These are phyloP conservation scores for Hololepta plana DNA, from an alignment of 2,888 invertebrate genomes.

Conservation along the genomic window DNA sequence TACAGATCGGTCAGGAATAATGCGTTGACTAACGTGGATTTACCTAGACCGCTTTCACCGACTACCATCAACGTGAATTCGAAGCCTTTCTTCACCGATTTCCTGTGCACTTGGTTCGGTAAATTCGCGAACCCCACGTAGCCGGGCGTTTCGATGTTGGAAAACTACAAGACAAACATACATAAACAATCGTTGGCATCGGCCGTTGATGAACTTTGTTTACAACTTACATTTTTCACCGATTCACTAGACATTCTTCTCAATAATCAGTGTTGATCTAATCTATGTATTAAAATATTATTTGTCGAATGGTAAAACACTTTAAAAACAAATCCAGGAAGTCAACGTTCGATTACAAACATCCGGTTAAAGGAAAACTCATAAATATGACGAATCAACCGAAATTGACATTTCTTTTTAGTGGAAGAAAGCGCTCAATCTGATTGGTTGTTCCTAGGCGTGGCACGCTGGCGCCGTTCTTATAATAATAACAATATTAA, in stretches of 20 bases:
- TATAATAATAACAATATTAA: no score
- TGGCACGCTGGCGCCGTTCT: no score
- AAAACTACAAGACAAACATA: constrained; percentile 40
- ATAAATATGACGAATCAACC: constrained; percentile 4
- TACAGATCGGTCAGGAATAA: constrained; percentile 89
- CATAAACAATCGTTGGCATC: constrained; percentile 1
- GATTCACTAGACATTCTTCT: constrained; percentile 36
- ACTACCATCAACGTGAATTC: constrained; percentile 95
- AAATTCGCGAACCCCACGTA: constrained; percentile 91
- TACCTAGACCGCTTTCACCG: constrained; percentile 71
- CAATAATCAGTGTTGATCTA: no score
- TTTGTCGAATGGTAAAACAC: no score
- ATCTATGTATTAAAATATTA: no score
- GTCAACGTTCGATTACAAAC: no score
- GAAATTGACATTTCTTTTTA: no score
- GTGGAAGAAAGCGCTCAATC: no score
- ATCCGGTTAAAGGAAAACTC: no score
- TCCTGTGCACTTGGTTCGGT: constrained; percentile 91
- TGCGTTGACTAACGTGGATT: constrained; percentile 90
- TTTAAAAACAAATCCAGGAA: no score
- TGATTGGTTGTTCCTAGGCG: constrained; percentile 8
- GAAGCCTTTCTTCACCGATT: constrained; percentile 94
- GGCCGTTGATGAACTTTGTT: constrained; percentile 1
- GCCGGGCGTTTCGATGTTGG: constrained; percentile 68
- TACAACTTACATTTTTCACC: constrained; percentile 33